Conservation (phyloP, 2,888 invertebrate species). For the Conistra vaccinii region DNA sequence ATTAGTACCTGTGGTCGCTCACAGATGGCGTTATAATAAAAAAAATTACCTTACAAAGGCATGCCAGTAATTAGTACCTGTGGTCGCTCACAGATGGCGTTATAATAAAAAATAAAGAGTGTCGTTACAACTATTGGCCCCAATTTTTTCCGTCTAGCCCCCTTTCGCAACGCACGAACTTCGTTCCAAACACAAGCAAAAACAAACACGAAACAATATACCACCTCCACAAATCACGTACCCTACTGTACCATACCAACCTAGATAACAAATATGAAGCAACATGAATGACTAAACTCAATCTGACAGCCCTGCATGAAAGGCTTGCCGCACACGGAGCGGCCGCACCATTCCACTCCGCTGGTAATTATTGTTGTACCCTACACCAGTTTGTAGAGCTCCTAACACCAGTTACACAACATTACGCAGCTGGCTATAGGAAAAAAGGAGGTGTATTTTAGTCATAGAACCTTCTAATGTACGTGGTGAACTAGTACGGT, state of each 20-base stretch:
- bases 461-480: slow-evolving; percentile 50
- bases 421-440: slow-evolving; percentile 57
- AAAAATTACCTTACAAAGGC: too few species aligned
- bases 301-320: slow-evolving; percentile 65
- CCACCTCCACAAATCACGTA: neutral
- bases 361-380: slow-evolving; percentile 68
- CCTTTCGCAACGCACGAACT: too few species aligned
- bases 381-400: slow-evolving; percentile 41
- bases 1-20: too few species aligned
- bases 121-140: too few species aligned
- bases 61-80: too few species aligned
- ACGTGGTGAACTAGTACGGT: slow-evolving; percentile 1
- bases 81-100: too few species aligned
- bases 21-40: too few species aligned
- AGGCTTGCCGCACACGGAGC: slow-evolving; percentile 64
- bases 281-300: slow-evolving; percentile 40
- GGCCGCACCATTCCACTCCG: slow-evolving; percentile 65
- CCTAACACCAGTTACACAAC: slow-evolving; percentile 70
- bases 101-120: too few species aligned
- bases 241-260: neutral
- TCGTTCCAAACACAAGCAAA: too few species aligned
- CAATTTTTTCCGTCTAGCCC: too few species aligned
- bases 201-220: neutral
- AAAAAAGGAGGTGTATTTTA: slow-evolving; percentile 52
- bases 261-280: slow-evolving; percentile 33